These are phyloP conservation scores for Sympetrum striolatum DNA, from an alignment of 2,888 invertebrate genomes.

Conservation along the genomic window DNA sequence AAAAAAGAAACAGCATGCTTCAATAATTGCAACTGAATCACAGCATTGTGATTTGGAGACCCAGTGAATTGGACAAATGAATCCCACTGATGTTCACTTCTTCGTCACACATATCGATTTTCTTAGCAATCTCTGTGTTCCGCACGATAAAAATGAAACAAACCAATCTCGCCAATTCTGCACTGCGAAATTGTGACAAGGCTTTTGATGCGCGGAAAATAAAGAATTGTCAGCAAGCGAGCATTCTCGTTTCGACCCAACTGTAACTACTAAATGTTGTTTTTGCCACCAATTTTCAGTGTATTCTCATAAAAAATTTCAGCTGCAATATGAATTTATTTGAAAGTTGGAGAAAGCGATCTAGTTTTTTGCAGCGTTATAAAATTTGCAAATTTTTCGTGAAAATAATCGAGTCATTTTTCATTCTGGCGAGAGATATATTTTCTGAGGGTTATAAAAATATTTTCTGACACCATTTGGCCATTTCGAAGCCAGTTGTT, in stretches of 20 bases:
- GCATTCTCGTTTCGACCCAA: background rate
- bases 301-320: no score
- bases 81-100: background rate
- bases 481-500: no score
- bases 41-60: background rate
- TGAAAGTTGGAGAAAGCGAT: no score
- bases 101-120: background rate
- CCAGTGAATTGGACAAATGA: background rate
- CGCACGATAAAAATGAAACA: background rate
- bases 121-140: background rate
- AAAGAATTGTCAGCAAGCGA: background rate
- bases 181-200: background rate
- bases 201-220: background rate
- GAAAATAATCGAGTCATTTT: no score
- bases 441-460: no score
- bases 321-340: no score
- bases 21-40: background rate
- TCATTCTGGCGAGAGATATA: no score
- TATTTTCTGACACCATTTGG: no score
- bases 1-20: background rate
- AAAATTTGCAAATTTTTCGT: no score
- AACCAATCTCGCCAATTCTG: background rate
- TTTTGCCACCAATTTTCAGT: no score
- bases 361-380: no score
- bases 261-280: no score